phyloP scores from a whole-genome alignment of 2,888 invertebrate genomes.

The Therioaphis trifolii region DNA sequence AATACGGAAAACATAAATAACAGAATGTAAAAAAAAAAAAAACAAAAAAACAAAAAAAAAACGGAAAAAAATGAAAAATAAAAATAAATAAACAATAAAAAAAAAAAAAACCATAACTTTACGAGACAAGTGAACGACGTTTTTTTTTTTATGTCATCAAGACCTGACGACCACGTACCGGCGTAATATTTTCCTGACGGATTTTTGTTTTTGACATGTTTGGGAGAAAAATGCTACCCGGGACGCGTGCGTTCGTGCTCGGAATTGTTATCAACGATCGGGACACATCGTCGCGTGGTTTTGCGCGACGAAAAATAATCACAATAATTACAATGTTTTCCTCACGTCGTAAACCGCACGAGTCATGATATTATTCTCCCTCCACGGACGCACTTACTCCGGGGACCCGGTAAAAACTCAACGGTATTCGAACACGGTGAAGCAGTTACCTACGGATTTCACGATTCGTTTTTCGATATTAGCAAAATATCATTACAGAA shows the following conservation, averaged over 20 bases:
- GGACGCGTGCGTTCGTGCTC: slow-evolving; percentile 35
- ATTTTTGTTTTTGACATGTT: slow-evolving; percentile 50
- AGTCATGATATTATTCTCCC: too few species aligned
- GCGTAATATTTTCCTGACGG: slow-evolving; percentile 51
- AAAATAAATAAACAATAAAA: neutral
- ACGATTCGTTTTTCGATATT: too few species aligned
- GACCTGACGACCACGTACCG: slow-evolving; percentile 46
- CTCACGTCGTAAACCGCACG: too few species aligned
- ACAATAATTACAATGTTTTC: neutral
- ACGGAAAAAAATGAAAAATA: neutral
- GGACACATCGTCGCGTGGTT: neutral
- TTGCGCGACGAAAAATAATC: neutral
- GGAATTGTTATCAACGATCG: slow-evolving; percentile 40
- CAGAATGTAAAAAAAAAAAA: slow-evolving; percentile 1
- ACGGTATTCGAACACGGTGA: too few species aligned
- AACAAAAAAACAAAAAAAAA: slow-evolving; percentile 1
- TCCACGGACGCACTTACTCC: too few species aligned
- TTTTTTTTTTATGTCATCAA: slow-evolving; percentile 54
- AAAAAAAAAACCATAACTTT: slow-evolving; percentile 1
- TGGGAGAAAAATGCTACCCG: slow-evolving; percentile 46
- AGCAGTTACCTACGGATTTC: too few species aligned
- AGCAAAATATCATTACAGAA: too few species aligned
- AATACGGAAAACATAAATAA: slow-evolving; percentile 51
- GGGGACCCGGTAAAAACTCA: too few species aligned
- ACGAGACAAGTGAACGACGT: slow-evolving; percentile 58